These are phyloP conservation scores for Megalurothrips usitatus DNA, from an alignment of 2,888 invertebrate genomes.

Conservation along the genomic window DNA sequence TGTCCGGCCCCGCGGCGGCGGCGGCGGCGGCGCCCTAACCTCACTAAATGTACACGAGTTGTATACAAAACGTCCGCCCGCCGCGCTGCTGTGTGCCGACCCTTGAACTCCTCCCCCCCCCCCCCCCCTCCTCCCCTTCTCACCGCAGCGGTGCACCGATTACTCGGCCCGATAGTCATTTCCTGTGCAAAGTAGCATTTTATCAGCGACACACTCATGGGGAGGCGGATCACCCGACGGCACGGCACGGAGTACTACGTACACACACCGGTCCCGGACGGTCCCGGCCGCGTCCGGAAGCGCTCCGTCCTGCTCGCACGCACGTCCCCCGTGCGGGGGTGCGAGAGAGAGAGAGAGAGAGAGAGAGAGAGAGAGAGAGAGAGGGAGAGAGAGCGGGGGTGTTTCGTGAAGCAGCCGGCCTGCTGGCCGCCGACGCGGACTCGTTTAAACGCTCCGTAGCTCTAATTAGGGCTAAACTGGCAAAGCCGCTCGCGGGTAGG, in stretches of 20 bases:
- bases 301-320: too few species aligned
- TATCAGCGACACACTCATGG: slow-evolving; percentile 5
- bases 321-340: too few species aligned
- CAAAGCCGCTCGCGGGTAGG: neutral
- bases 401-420: neutral
- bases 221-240: neutral
- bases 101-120: neutral
- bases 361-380: too few species aligned
- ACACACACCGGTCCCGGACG: neutral
- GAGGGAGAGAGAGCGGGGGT: neutral
- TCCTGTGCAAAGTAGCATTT: slow-evolving; percentile 26
- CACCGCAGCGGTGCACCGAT: neutral
- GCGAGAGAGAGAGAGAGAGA: too few species aligned
- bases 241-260: neutral
- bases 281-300: neutral
- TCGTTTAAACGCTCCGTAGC: slow-evolving; percentile 19
- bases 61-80: slow-evolving; percentile 2
- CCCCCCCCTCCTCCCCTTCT: neutral
- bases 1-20: neutral
- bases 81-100: neutral
- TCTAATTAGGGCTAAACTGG: slow-evolving; percentile 19
- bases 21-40: too few species aligned
- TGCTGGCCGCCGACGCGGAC: neutral
- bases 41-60: neutral
- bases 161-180: slow-evolving; percentile 12